These are phyloP conservation scores for Aproaerema taeniolella DNA, from an alignment of 2,888 invertebrate genomes.

Conservation along the genomic window DNA sequence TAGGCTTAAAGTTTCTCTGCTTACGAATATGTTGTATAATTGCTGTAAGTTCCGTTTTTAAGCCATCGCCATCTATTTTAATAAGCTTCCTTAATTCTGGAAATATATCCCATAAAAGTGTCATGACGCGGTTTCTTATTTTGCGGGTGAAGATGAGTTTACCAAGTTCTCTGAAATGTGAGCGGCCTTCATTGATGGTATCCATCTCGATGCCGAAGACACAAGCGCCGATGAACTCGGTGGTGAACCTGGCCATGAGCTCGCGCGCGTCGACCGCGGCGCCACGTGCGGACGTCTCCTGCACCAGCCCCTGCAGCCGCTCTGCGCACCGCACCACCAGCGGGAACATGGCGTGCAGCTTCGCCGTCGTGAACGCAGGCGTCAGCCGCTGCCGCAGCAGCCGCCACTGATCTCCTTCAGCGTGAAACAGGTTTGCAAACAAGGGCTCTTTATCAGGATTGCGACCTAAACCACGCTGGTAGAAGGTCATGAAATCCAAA, in stretches of 20 bases:
- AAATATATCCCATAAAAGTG: slow-evolving; percentile 24
- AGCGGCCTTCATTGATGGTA: slow-evolving; percentile 31
- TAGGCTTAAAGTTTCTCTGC: slow-evolving; percentile 28
- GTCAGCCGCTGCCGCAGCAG: slow-evolving; percentile 33
- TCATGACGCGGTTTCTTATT: slow-evolving; percentile 23
- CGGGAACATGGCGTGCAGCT: slow-evolving; percentile 36
- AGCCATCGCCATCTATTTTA: slow-evolving; percentile 19
- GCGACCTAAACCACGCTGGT: slow-evolving; percentile 25
- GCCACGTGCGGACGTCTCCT: neutral
- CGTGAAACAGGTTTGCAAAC: slow-evolving; percentile 29
- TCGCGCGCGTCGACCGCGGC: slow-evolving; percentile 28
- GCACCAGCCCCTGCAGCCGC: slow-evolving; percentile 21
- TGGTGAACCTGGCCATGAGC: slow-evolving; percentile 38
- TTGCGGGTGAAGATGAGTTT: slow-evolving; percentile 25
- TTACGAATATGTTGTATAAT: slow-evolving; percentile 26
- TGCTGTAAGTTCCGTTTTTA: slow-evolving; percentile 20
- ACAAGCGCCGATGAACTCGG: slow-evolving; percentile 37
- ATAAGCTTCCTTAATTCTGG: slow-evolving; percentile 27
- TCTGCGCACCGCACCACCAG: slow-evolving; percentile 30
- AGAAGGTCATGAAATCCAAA: slow-evolving; percentile 30
- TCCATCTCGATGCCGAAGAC: slow-evolving; percentile 39
- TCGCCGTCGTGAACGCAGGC: slow-evolving; percentile 31
- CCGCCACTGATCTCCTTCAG: slow-evolving; percentile 38
- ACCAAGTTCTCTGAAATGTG: slow-evolving; percentile 31
- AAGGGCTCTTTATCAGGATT: slow-evolving; percentile 27